These are phyloP conservation scores for Magallana ariakensis DNA, from an alignment of 1,140 invertebrate species.

Conservation along the genomic window DNA sequence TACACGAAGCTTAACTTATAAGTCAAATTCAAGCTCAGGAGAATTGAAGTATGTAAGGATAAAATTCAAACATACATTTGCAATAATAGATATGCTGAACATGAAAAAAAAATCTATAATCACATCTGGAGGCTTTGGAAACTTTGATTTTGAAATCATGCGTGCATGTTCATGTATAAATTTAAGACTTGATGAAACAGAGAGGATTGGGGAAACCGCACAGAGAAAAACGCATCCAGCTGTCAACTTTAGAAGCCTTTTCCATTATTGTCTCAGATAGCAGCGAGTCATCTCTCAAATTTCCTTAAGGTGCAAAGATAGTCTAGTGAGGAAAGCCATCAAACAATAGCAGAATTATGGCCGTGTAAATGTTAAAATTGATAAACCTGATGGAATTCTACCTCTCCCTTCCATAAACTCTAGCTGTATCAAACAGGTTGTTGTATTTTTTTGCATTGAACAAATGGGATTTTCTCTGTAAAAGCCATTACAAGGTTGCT, in stretches of 20 bases:
- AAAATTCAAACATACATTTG: too few relatives aligned
- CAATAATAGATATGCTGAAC: too few relatives aligned
- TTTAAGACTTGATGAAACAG: too few relatives aligned
- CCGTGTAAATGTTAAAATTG: slow-evolving; percentile 19
- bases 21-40: too few relatives aligned
- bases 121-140: too few relatives aligned
- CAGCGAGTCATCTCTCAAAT: background rate
- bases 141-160: too few relatives aligned
- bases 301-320: slow-evolving; percentile 6
- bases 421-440: background rate
- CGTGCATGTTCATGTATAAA: too few relatives aligned
- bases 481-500: background rate
- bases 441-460: background rate
- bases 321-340: background rate
- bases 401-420: slow-evolving; percentile 30
- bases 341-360: background rate
- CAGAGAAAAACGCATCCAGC: background rate
- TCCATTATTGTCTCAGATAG: slow-evolving; percentile 35
- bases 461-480: background rate
- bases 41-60: too few relatives aligned
- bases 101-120: too few relatives aligned
- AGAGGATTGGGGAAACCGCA: too few relatives aligned
- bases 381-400: slow-evolving; percentile 25
- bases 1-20: too few relatives aligned
- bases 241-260: background rate